A percentile compares a stretch with the other conserved stretches of the same genome.
Evolutionary conservation across 37 sponge, comb jelly and placozoan species (phyloP).

Genomic region (Spongilla lacustris): DNA sequence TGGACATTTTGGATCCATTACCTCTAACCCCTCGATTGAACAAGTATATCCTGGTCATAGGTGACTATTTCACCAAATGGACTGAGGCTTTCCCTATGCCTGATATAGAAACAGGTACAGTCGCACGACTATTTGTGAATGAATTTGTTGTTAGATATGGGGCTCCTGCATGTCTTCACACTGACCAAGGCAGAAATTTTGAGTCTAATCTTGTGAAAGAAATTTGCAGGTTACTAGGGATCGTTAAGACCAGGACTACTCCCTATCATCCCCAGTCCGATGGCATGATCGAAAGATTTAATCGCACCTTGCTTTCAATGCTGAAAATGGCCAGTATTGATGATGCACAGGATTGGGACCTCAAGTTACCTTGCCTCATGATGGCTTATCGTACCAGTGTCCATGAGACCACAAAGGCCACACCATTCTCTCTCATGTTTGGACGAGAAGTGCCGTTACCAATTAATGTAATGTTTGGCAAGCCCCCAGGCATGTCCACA

Average conservation of each 20-base stretch:
- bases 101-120: neutral
- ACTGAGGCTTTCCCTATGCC: slow-evolving; percentile 5
- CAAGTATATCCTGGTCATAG: neutral
- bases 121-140: neutral
- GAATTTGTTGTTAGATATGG: neutral
- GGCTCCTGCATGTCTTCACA: neutral
- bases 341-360: neutral
- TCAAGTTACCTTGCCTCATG: neutral
- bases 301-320: neutral
- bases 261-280: too few species aligned
- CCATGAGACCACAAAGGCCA: neutral
- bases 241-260: neutral
- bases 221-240: neutral
- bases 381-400: slow-evolving; percentile 28
- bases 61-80: slow-evolving; percentile 5
- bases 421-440: slow-evolving; percentile 23
- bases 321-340: neutral
- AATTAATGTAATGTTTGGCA: too few species aligned
- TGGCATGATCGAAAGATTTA: neutral
- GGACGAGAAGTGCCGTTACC: slow-evolving; percentile 5
- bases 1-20: slow-evolving; percentile 30
- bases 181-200: slow-evolving; percentile 11
- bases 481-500: neutral
- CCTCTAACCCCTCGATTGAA: neutral
- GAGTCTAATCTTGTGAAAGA: neutral